A percentile compares a stretch with the other conserved stretches of the same genome.
Conservation (phyloP, 1,140 invertebrate species). For the Vanessa atalanta region DNA sequence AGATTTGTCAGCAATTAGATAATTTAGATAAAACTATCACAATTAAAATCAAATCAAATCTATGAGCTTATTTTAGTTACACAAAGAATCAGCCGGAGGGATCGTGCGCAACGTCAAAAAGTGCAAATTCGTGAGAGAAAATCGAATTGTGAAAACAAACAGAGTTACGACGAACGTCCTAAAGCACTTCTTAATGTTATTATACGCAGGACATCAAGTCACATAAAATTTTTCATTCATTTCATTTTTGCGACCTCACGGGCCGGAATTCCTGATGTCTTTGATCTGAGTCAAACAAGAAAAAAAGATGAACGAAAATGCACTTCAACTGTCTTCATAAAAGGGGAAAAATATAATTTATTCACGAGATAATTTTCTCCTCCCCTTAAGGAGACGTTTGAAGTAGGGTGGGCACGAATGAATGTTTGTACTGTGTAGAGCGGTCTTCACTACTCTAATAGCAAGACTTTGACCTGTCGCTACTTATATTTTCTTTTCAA, state of each 20-base stretch:
- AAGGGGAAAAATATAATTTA: slow-evolving; percentile 80
- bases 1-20: not conserved
- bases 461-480: slow-evolving; percentile 54
- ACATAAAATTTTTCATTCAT: slow-evolving; percentile 77
- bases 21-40: not conserved
- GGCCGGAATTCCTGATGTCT: slow-evolving; percentile 69
- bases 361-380: slow-evolving; percentile 80
- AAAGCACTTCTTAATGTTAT: slow-evolving; percentile 69
- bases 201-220: slow-evolving; percentile 74
- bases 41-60: not conserved
- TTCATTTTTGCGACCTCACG: slow-evolving; percentile 74
- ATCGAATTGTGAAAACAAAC: slow-evolving; percentile 70
- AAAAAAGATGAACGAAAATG: slow-evolving; percentile 77
- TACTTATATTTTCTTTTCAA: slow-evolving; percentile 45
- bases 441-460: slow-evolving; percentile 44
- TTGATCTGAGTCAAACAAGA: slow-evolving; percentile 72
- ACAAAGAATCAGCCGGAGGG: slow-evolving; percentile 29
- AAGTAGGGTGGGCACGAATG: slow-evolving; percentile 65
- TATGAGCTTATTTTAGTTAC: not conserved
- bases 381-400: slow-evolving; percentile 70
- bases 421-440: slow-evolving; percentile 63
- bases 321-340: slow-evolving; percentile 79
- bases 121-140: slow-evolving; percentile 50
- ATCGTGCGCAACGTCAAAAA: slow-evolving; percentile 37
- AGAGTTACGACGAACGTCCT: slow-evolving; percentile 57